Conservation (phyloP, 1,140 invertebrate genomes). For the Drosophila oshimai region DNA sequence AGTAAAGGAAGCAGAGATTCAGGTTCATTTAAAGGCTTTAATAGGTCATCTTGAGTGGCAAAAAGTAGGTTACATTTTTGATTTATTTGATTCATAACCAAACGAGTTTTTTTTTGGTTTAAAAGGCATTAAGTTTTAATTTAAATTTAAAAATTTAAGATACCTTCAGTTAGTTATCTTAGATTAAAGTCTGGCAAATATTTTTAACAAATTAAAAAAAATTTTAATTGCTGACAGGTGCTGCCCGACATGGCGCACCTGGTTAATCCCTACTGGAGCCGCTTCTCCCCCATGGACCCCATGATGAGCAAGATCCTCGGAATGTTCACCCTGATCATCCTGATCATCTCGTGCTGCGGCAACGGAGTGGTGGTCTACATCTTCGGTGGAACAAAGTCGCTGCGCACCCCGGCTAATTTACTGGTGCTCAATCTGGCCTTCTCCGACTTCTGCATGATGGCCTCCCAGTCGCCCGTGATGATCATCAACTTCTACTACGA, state of each 20-base stretch:
- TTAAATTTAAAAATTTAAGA: too few relatives aligned
- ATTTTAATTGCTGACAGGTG: constrained; percentile 12
- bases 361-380: constrained; percentile 87
- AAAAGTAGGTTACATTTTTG: too few relatives aligned
- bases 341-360: constrained; percentile 83
- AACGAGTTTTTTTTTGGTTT: too few relatives aligned
- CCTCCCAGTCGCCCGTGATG: constrained; percentile 91
- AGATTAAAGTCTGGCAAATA: too few relatives aligned
- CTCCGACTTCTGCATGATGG: constrained; percentile 93
- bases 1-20: constrained; percentile 2
- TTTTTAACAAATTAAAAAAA: too few relatives aligned
- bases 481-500: constrained; percentile 93
- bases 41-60: too few relatives aligned
- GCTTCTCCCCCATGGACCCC: constrained; percentile 90
- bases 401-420: constrained; percentile 85
- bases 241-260: constrained; percentile 88
- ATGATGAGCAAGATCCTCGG: constrained; percentile 85
- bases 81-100: too few relatives aligned
- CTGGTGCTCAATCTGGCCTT: constrained; percentile 85
- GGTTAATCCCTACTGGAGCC: constrained; percentile 89
- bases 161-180: too few relatives aligned
- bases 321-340: constrained; percentile 62
- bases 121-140: too few relatives aligned
- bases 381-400: constrained; percentile 85
- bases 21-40: too few relatives aligned